Evolutionary conservation across 2,888 invertebrate genomes (phyloP).

Genomic region (Aspidiotus rigidus): DNA sequence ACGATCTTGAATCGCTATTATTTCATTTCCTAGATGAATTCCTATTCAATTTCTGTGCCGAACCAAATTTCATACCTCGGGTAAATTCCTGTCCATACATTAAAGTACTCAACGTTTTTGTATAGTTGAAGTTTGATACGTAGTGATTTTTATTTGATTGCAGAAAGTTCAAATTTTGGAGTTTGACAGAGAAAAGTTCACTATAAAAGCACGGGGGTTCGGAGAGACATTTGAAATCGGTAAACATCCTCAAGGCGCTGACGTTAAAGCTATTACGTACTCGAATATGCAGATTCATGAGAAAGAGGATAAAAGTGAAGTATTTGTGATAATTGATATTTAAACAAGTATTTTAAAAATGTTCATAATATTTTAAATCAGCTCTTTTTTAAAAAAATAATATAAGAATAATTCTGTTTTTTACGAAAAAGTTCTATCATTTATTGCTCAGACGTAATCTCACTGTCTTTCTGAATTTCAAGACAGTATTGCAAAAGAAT

Average conservation of each 20-base stretch:
- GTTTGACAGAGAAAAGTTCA: constrained; percentile 73
- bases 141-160: constrained; percentile 43
- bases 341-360: constrained; percentile 43
- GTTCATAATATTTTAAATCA: too few species aligned
- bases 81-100: constrained; percentile 42
- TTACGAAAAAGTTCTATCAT: too few species aligned
- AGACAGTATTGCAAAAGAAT: too few species aligned
- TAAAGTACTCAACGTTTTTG: neutral
- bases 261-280: constrained; percentile 98
- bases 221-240: constrained; percentile 90
- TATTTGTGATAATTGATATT: constrained; percentile 98
- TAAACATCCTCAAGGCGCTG: constrained; percentile 94
- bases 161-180: constrained; percentile 78
- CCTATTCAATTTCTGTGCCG: constrained; percentile 82
- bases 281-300: constrained; percentile 89
- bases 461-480: too few species aligned
- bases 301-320: constrained; percentile 63
- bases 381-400: too few species aligned
- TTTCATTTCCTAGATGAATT: constrained; percentile 92
- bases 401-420: too few species aligned
- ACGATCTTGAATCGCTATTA: constrained; percentile 78
- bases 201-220: constrained; percentile 61
- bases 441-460: too few species aligned
- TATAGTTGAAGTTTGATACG: neutral
- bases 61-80: constrained; percentile 70